Base-by-base conservation (phyloP, 2,113 vertebrate genomes). In the Kryptolebias marmoratus region DNA sequence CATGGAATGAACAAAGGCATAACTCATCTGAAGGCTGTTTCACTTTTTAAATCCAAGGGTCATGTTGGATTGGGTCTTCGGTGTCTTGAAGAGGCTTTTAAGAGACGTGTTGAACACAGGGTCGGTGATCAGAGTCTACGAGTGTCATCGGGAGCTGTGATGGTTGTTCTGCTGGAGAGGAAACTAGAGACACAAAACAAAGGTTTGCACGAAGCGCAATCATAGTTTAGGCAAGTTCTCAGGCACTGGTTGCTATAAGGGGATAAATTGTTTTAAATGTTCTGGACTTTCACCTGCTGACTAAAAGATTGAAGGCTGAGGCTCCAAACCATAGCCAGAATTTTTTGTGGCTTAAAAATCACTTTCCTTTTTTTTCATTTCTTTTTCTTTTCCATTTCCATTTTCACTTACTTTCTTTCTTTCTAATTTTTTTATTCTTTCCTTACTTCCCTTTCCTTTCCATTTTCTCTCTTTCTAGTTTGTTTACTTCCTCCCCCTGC, bases 11-110 rank as follows among this genome's bases (percentile, higher is more conserved):
- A 76, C 30, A 48, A 53, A 76, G 65, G 49, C 77, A 59, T 81
- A 85, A 87, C 68, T 86, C 81, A 83, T 83, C 63, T 59, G 81
- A 87, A 15, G 67, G 63, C 87, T 72, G 55, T 71, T 68, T 73
- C 71, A 60, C 73, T 78, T 75, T 61, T 68, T 80, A 59, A 79
- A 78, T 75, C 63, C 12, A 27, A 55, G 75, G 61, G 64, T 86
- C 73, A 8, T 63, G 68, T 82, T 68, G 79, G 82, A 86, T 84
- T 75, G 82, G 61, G 0, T 80, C 83, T 76, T 64, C 59, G 1
- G 77, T 32, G 77, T 79, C 73, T 82, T 67, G n/a, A 42, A 71
- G 74, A 44, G 66, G 70, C 55, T 80, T 65, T 74, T 31, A 68
- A 73, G 70, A 84, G 77, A 78, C 70, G 1, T 5, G 62, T 73